Percentiles rank a stretch among this genome's conserved stretches.
phyloP scores from a whole-genome alignment of 37 sponge, comb jelly and placozoan genomes.

The Axinella damicornis region DNA sequence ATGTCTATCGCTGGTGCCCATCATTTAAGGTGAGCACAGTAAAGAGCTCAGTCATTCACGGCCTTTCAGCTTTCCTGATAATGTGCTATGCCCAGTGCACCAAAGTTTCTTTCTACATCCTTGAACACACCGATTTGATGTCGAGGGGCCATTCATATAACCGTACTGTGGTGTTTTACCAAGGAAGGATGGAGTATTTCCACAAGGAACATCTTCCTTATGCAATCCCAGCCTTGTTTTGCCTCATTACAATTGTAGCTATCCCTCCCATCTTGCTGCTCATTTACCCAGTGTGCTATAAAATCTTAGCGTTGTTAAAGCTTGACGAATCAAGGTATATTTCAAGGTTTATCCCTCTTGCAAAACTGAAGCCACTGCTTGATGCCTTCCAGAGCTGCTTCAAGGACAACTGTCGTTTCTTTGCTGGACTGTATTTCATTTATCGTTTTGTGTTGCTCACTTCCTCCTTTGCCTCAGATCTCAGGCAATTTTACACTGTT shows the following conservation, averaged over 20 bases:
- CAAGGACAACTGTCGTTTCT: slow-evolving; percentile 11
- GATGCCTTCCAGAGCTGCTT: slow-evolving; percentile 27
- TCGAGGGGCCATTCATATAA: neutral
- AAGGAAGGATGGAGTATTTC: slow-evolving; percentile 9
- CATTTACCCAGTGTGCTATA: slow-evolving; percentile 27
- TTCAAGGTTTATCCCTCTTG: too few species aligned
- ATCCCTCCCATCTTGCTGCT: slow-evolving; percentile 30
- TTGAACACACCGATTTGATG: neutral
- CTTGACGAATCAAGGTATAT: neutral
- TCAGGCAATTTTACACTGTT: neutral
- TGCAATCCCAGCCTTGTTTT: slow-evolving; percentile 23
- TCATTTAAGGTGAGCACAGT: neutral
- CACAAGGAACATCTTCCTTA: slow-evolving; percentile 6
- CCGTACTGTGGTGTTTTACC: neutral
- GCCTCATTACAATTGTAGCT: neutral
- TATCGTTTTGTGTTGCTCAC: neutral
- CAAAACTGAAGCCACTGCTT: neutral
- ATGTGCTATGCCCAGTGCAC: slow-evolving; percentile 38
- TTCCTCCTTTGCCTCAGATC: neutral
- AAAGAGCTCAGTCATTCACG: slow-evolving; percentile 30
- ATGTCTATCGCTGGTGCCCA: neutral
- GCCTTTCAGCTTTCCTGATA: slow-evolving; percentile 52
- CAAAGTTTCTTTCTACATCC: slow-evolving; percentile 9
- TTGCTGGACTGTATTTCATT: slow-evolving; percentile 14
- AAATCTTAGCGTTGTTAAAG: slow-evolving; percentile 3